Conservation (phyloP, 2,888 invertebrate genomes). For the Polyommatus icarus region DNA sequence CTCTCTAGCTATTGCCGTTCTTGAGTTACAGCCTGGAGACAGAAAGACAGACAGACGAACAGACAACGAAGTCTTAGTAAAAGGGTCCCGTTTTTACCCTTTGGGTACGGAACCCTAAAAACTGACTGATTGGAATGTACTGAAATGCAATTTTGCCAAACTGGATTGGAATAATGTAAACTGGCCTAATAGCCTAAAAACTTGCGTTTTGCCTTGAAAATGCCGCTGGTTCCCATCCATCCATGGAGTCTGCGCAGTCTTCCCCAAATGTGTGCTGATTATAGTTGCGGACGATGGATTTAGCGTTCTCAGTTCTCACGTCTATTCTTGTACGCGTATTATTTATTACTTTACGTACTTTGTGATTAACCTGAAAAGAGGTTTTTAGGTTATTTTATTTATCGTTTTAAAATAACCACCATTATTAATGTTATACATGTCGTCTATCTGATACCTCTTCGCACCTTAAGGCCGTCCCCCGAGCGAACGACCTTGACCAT, state of each 20-base stretch:
- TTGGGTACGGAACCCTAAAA: too few relatives aligned
- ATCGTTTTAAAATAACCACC: neutral
- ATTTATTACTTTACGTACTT: slow-evolving; percentile 12
- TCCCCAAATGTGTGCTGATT: slow-evolving; percentile 47
- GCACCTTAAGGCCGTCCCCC: too few relatives aligned
- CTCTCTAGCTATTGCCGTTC: too few relatives aligned
- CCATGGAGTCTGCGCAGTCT: slow-evolving; percentile 52
- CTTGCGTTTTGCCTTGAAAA: neutral
- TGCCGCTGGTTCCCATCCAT: slow-evolving; percentile 58
- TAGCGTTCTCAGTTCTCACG: neutral
- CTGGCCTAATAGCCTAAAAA: neutral
- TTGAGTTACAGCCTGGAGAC: too few relatives aligned
- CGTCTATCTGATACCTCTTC: neutral
- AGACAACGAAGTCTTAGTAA: too few relatives aligned
- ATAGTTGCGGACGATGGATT: slow-evolving; percentile 28
- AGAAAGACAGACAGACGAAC: too few relatives aligned
- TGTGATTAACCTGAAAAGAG: neutral
- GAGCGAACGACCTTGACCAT: too few relatives aligned
- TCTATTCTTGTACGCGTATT: neutral
- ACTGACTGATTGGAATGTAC: too few relatives aligned
- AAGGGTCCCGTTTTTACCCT: too few relatives aligned
- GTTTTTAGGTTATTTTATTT: neutral
- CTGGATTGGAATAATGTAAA: too few relatives aligned
- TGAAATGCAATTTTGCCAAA: too few relatives aligned
- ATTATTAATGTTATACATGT: neutral